These are phyloP conservation scores for Enteromius viviparus DNA, from an alignment of 2,797 vertebrate genomes.

Conservation along the genomic window DNA sequence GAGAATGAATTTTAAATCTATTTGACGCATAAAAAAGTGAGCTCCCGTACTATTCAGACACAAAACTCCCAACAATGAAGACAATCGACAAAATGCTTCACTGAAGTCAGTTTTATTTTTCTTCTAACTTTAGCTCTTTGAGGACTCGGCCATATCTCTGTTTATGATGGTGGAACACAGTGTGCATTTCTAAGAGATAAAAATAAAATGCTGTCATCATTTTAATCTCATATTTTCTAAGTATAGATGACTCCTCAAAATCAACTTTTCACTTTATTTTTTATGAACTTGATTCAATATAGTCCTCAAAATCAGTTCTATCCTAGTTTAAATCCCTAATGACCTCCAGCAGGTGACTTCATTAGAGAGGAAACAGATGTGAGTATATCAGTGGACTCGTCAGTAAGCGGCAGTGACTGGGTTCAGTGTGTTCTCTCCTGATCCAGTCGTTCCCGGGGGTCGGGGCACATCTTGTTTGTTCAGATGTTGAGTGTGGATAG, in stretches of 20 bases:
- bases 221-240: background rate
- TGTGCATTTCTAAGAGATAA: background rate
- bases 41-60: too few species aligned
- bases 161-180: background rate
- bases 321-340: too few species aligned
- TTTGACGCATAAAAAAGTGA: too few species aligned
- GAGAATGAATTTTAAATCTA: too few species aligned
- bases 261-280: background rate
- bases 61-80: too few species aligned
- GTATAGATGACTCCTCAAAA: background rate
- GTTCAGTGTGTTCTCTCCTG: background rate
- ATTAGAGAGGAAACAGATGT: background rate
- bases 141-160: too few species aligned
- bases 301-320: background rate
- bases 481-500: background rate
- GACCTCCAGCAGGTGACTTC: background rate
- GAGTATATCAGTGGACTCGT: background rate
- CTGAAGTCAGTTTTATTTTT: too few species aligned
- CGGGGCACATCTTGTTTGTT: background rate
- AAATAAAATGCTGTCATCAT: background rate
- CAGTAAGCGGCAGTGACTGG: background rate
- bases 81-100: too few species aligned
- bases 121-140: too few species aligned
- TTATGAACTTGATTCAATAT: background rate
- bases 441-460: background rate